phyloP scores from a whole-genome alignment of 2,797 vertebrate species.

The Phoebastria nigripes region DNA sequence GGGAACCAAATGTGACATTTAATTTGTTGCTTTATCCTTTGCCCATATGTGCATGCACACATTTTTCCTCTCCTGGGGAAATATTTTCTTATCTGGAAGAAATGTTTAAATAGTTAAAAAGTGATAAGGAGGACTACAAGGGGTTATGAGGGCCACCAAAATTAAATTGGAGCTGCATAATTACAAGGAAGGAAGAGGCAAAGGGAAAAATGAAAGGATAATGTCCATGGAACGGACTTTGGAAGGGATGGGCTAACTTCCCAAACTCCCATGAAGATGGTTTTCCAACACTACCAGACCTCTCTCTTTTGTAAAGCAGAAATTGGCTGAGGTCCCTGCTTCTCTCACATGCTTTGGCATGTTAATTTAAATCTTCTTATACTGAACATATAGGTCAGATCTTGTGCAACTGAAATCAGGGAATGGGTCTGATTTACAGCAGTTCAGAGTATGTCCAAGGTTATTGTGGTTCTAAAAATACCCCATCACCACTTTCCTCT shows the following conservation, averaged over 20 bases:
- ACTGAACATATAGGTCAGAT: neutral
- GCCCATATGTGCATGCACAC: neutral
- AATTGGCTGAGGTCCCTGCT: neutral
- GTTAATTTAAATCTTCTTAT: neutral
- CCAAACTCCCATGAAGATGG: neutral
- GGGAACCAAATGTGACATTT: neutral
- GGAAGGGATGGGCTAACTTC: neutral
- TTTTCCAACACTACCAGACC: neutral
- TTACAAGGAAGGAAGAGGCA: neutral
- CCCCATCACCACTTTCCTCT: neutral
- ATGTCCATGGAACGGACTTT: neutral
- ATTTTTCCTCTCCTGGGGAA: neutral
- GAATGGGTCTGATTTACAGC: neutral
- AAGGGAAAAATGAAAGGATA: neutral
- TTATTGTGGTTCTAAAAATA: neutral
- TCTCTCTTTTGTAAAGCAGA: neutral
- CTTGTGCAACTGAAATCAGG: neutral
- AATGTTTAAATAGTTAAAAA: neutral
- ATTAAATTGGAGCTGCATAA: neutral
- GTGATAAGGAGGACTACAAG: neutral
- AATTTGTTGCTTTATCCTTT: neutral
- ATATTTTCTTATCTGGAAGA: neutral
- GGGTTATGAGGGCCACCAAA: neutral
- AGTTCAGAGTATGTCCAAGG: neutral
- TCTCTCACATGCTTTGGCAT: neutral